Evolutionary conservation across 2,888 invertebrate species (phyloP).

Genomic region (Tetragnatha montana): DNA sequence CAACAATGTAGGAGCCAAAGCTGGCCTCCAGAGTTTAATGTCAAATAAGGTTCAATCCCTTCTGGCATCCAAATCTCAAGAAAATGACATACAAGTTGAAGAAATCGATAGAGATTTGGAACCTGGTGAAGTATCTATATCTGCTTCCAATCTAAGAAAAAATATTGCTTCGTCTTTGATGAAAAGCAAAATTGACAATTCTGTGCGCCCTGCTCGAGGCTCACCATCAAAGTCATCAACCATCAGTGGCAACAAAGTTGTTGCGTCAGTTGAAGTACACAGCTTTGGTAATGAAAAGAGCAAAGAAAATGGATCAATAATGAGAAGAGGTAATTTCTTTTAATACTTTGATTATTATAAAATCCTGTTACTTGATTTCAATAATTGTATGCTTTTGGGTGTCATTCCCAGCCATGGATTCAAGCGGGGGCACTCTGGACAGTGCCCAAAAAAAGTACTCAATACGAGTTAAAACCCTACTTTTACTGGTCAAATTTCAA

Average conservation of each 20-base stretch:
- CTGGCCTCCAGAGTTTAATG: constrained; percentile 44
- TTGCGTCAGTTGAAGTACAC: constrained; percentile 40
- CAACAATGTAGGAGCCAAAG: constrained; percentile 20
- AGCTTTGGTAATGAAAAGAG: neutral
- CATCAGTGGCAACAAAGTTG: constrained; percentile 3
- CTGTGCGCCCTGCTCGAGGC: constrained; percentile 4
- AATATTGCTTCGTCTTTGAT: constrained; percentile 59
- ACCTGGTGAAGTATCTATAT: constrained; percentile 21
- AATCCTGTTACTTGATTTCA: no score
- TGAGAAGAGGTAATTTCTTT: neutral
- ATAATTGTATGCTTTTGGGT: no score
- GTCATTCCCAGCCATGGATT: no score
- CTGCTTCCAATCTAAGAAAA: constrained; percentile 53
- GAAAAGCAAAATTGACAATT: constrained; percentile 15
- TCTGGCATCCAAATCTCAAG: constrained; percentile 24
- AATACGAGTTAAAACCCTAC: no score
- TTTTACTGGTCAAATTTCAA: no score
- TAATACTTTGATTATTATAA: neutral
- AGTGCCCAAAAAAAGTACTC: no score
- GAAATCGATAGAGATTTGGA: neutral
- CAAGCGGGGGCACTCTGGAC: no score
- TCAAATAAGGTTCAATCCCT: constrained; percentile 66
- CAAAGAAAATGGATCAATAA: neutral
- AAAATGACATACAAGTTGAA: neutral
- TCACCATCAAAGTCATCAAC: neutral